These are phyloP conservation scores for Trachurus trachurus DNA, from an alignment of 2,797 vertebrate species.

Conservation along the genomic window DNA sequence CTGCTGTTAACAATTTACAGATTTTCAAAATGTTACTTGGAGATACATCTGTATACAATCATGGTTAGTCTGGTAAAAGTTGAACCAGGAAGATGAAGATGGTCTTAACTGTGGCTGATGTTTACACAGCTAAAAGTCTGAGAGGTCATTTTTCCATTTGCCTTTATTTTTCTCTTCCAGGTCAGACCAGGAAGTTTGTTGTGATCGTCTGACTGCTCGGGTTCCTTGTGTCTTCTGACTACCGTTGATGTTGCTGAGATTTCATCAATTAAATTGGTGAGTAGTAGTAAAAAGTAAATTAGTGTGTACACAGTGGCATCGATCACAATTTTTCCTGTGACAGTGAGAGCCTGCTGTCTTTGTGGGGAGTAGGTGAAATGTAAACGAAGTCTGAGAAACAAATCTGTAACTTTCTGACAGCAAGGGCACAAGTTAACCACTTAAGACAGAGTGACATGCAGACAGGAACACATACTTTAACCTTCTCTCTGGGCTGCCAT, in stretches of 20 bases:
- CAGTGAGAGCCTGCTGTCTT: not conserved
- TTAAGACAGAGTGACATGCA: conserved; percentile 23
- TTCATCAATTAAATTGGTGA: not conserved
- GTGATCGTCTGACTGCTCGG: not conserved
- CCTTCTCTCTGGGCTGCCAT: conserved; percentile 50
- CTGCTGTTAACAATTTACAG: not conserved
- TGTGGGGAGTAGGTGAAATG: not conserved
- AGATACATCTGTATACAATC: not conserved
- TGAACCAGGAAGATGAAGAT: not conserved
- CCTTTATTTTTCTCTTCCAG: not conserved
- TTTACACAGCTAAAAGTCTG: not conserved
- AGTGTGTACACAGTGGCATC: not conserved
- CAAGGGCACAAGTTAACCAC: conserved; percentile 47
- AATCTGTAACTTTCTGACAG: not conserved
- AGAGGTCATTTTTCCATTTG: not conserved
- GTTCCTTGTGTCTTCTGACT: not conserved
- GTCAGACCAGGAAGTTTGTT: not conserved
- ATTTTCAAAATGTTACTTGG: not conserved
- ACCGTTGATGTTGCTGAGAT: not conserved
- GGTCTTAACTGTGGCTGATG: not conserved
- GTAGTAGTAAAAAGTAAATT: not conserved
- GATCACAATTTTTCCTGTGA: not conserved
- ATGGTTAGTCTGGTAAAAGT: not conserved
- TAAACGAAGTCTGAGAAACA: not conserved
- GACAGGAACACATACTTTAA: conserved; percentile 52